Conservation (phyloP, 2,113 vertebrate species). For the Agelaius phoeniceus region DNA sequence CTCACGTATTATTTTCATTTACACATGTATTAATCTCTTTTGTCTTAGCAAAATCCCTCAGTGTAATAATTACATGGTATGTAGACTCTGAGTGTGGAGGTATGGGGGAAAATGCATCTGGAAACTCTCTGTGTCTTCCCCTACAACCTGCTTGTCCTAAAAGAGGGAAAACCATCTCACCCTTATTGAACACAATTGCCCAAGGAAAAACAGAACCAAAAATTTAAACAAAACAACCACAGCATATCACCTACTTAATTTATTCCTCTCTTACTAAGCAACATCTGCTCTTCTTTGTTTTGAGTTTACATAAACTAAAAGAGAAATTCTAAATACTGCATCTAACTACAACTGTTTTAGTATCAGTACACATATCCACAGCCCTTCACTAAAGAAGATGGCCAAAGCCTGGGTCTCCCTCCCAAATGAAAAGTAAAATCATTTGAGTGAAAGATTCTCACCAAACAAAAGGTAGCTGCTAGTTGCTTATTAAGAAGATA, state of each 20-base stretch:
- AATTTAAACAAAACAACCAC: background rate
- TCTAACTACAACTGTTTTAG: background rate
- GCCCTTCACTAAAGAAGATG: background rate
- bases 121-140: background rate
- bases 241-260: background rate
- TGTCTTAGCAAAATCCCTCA: background rate
- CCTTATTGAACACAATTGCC: background rate
- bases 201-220: background rate
- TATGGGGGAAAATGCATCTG: background rate
- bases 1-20: background rate
- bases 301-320: background rate
- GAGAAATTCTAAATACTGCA: background rate
- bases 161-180: background rate
- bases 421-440: background rate
- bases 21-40: background rate
- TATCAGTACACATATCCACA: background rate
- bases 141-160: background rate
- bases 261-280: background rate
- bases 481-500: slow-evolving; percentile 45
- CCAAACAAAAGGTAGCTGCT: background rate
- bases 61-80: background rate
- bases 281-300: background rate
- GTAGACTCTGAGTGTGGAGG: rapidly evolving
- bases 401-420: background rate
- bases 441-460: background rate